Percentiles rank a stretch among this genome's conserved stretches.
phyloP scores from a whole-genome alignment of 1,140 invertebrate genomes.

The Calliphora vicina region DNA sequence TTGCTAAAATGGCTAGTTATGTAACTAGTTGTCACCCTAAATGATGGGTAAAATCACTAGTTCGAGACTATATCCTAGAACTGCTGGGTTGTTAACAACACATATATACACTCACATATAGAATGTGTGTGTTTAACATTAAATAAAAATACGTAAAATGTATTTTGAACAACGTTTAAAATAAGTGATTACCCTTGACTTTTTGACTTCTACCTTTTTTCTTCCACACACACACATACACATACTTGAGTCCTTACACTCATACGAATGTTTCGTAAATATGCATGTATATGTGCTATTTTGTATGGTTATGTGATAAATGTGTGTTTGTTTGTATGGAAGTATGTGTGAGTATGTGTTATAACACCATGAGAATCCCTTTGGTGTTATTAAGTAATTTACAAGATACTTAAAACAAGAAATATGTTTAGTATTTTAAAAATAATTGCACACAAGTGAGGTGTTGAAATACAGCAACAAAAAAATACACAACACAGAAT shows the following conservation, averaged over 20 bases:
- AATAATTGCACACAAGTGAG: conserved; percentile 31
- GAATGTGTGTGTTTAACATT: not conserved
- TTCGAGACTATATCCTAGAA: too few species aligned
- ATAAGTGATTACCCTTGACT: conserved; percentile 33
- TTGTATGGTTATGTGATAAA: not conserved
- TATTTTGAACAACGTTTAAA: conserved; percentile 29
- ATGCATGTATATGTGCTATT: too few species aligned
- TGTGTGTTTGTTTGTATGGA: not conserved
- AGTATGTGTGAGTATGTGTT: not conserved
- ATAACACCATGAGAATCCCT: conserved; percentile 20
- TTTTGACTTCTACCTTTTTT: conserved; percentile 26
- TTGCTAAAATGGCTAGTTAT: too few species aligned
- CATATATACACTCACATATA: not conserved
- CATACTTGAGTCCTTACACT: too few species aligned
- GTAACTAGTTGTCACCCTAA: too few species aligned
- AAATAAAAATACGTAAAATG: not conserved
- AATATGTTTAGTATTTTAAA: conserved; percentile 34
- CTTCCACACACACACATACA: not conserved
- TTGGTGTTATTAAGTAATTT: conserved; percentile 34
- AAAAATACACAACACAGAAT: too few species aligned
- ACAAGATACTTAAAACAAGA: conserved; percentile 32
- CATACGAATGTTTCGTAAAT: not conserved
- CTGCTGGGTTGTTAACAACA: too few species aligned
- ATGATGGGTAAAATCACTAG: too few species aligned
- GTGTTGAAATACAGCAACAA: not conserved